Percentiles rank a stretch among this genome's conserved stretches.
Conservation (phyloP, 2,113 vertebrate species). For the Eleginops maclovinus region DNA sequence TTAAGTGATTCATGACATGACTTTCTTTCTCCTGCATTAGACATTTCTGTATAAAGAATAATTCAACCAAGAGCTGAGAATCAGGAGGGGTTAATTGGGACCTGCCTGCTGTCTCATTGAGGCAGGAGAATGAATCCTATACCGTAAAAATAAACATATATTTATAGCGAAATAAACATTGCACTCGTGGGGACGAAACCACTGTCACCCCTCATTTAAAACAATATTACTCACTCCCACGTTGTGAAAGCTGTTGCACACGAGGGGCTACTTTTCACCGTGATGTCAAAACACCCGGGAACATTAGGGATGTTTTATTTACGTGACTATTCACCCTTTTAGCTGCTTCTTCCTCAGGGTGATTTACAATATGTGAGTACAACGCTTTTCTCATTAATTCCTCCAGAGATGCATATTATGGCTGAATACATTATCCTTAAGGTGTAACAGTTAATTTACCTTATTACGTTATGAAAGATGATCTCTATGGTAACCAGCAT, state of each 20-base stretch:
- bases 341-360: slow-evolving; percentile 20
- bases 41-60: not conserved
- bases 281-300: slow-evolving; percentile 46
- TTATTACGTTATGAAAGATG: slow-evolving; percentile 19
- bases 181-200: slow-evolving; percentile 50
- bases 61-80: slow-evolving; percentile 20
- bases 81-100: slow-evolving; percentile 28
- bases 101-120: not conserved
- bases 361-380: slow-evolving; percentile 35
- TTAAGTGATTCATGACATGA: slow-evolving; percentile 33
- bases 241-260: slow-evolving; percentile 24
- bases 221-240: slow-evolving; percentile 56
- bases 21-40: slow-evolving; percentile 2
- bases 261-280: not conserved
- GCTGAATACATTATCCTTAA: slow-evolving; percentile 16
- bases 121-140: slow-evolving; percentile 31
- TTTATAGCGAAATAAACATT: slow-evolving; percentile 68
- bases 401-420: slow-evolving; percentile 18
- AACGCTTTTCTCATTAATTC: slow-evolving; percentile 32
- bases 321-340: slow-evolving; percentile 20
- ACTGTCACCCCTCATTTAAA: slow-evolving; percentile 67
- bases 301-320: slow-evolving; percentile 34
- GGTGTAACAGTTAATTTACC: slow-evolving; percentile 4
- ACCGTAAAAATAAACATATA: slow-evolving; percentile 65
- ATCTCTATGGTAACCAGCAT: slow-evolving; percentile 28